phyloP scores from a whole-genome alignment of 2,888 invertebrate species.

The Clepsis dumicolana region DNA sequence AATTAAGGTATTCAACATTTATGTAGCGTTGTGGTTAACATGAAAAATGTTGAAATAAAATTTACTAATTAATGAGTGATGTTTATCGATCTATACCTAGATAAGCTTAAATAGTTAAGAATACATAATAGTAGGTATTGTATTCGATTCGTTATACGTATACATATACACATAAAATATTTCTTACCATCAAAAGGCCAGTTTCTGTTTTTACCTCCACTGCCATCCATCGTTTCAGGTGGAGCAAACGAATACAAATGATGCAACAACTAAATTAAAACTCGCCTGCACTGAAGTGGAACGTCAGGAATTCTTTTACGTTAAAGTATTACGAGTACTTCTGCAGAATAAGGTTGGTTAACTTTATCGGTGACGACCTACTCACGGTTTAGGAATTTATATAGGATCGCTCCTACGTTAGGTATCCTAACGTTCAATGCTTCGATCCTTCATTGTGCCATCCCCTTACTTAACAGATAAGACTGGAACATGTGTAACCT shows the following conservation, averaged over 20 bases:
- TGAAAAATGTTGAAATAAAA: too few species aligned
- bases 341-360: constrained; percentile 6
- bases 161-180: too few species aligned
- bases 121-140: background rate
- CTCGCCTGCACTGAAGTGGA: background rate
- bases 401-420: constrained; percentile 12
- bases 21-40: too few species aligned
- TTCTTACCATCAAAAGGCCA: background rate
- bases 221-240: background rate
- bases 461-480: background rate
- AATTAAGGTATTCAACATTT: too few species aligned
- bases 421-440: constrained; percentile 31
- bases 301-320: background rate
- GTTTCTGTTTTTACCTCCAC: background rate
- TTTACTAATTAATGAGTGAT: too few species aligned
- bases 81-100: too few species aligned
- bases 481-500: background rate
- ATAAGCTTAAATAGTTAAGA: background rate
- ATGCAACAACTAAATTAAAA: background rate
- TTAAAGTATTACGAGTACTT: background rate
- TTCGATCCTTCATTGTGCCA: constrained; percentile 14
- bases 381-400: constrained; percentile 6
- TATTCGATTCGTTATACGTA: background rate
- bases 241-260: background rate
- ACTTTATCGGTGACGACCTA: constrained; percentile 20